phyloP scores from a whole-genome alignment of 2,113 vertebrate genomes.

The Muntiacus muntjak region DNA sequence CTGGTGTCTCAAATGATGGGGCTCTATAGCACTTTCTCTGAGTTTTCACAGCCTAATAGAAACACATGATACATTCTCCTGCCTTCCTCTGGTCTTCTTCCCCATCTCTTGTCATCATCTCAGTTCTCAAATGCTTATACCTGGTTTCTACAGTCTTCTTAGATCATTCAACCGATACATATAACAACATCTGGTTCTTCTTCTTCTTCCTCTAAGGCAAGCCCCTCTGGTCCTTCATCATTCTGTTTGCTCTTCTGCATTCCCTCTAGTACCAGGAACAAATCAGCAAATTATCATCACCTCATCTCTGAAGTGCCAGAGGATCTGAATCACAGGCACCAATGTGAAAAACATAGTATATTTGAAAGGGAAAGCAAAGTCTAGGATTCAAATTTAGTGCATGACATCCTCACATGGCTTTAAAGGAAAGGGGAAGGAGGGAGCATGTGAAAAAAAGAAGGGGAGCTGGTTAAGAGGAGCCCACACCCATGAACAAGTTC shows the following conservation, averaged over 20 bases:
- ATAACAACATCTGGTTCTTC: slow-evolving; percentile 28
- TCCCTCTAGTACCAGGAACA: background rate
- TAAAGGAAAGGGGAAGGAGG: background rate
- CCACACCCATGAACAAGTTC: background rate
- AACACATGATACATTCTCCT: background rate
- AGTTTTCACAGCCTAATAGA: background rate
- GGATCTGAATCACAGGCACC: background rate
- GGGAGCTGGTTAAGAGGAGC: background rate
- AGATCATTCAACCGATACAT: background rate
- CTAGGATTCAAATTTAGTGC: background rate
- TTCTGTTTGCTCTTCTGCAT: background rate
- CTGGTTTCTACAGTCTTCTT: background rate
- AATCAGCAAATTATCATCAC: slow-evolving; percentile 11
- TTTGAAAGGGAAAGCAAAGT: background rate
- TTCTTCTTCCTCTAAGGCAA: background rate
- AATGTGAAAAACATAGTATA: background rate
- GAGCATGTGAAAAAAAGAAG: too few relatives aligned
- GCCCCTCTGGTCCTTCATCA: background rate
- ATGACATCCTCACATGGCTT: background rate
- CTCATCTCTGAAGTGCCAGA: background rate
- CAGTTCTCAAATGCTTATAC: background rate
- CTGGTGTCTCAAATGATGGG: background rate
- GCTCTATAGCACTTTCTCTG: background rate
- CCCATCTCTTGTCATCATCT: background rate
- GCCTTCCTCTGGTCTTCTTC: background rate